phyloP scores from a whole-genome alignment of 2,797 vertebrate genomes.

The Ptychadena robeensis region DNA sequence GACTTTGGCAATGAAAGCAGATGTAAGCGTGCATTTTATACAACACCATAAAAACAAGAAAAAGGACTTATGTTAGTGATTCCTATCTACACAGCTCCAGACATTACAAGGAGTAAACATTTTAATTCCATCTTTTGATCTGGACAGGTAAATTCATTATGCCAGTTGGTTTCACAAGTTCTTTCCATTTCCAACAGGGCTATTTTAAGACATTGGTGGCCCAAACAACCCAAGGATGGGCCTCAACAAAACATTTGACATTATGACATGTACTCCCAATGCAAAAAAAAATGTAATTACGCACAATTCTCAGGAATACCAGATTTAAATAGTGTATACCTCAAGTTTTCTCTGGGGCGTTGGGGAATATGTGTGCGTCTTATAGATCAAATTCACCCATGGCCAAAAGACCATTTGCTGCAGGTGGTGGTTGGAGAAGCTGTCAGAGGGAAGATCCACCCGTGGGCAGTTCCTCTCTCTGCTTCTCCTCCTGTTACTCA shows the following conservation, averaged over 20 bases:
- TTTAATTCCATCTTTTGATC: background rate
- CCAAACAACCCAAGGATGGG: background rate
- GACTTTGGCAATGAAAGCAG: background rate
- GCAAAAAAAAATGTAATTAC: background rate
- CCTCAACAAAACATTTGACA: background rate
- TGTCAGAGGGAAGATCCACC: no score
- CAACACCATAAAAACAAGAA: background rate
- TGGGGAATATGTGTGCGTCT: no score
- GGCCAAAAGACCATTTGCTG: no score
- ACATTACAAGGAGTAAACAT: background rate
- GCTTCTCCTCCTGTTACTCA: no score
- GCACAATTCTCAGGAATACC: no score
- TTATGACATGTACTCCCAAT: background rate
- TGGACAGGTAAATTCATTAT: background rate
- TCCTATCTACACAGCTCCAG: background rate
- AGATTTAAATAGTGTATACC: no score
- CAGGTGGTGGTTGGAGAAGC: no score
- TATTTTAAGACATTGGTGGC: background rate
- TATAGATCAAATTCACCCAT: no score
- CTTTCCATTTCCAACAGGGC: background rate
- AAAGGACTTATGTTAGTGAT: background rate
- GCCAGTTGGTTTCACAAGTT: background rate
- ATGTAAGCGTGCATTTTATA: background rate
- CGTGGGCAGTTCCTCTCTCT: no score
- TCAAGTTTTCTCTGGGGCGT: no score